Base-by-base conservation (phyloP, 2,113 vertebrate genomes). In the Tetrax tetrax region DNA sequence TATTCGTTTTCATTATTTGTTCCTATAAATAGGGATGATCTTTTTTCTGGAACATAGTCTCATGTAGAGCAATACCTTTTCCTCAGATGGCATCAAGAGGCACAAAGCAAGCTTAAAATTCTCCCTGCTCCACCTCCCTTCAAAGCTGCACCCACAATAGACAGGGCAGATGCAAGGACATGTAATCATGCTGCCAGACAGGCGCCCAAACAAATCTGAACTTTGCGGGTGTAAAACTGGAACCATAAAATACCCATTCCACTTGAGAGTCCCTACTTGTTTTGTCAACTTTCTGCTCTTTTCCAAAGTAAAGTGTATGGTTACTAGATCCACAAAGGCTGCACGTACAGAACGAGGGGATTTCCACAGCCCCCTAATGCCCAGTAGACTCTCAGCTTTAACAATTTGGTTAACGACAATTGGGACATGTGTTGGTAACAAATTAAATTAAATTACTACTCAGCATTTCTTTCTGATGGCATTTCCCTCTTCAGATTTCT, bases 21-120 rank as follows among this genome's bases (percentile, higher is more conserved):
- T 95, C 78, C 94, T 97, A 95, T 95, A 95, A 96, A 95, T 95
- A 95, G 83, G 14, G 47, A 95, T 94, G 84, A 72, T 87, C 47
- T 89, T 96, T 96, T 79, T 89, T 90, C 61, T 96, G 93, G 84
- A 91, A 89, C 70, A 60, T 25, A 87, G 51, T 92, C 83, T 94
- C 56, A 71, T 65, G 45, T 65, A 69, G 81, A 95, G 65, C 45
- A 91, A 68, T 89, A 87, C 5, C 53, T 95, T 94, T 96, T 91
- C 87, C 91, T 95, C 89, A 96, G 81, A 93, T 65, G 37, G 84
- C 57, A 95, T 82, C n/a, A 91, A 91, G 57, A 87, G 59, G 37
- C 65, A 89, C 35, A 85, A 94, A 94, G 45, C 12, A 85, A 85
- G 78, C 41, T 87, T 89, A 53, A 87, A 89, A 69, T 45, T 87